Percentiles rank a stretch among this genome's conserved stretches.
phyloP scores from a whole-genome alignment of 2,797 vertebrate genomes.

The Amphiprion clarkii region DNA sequence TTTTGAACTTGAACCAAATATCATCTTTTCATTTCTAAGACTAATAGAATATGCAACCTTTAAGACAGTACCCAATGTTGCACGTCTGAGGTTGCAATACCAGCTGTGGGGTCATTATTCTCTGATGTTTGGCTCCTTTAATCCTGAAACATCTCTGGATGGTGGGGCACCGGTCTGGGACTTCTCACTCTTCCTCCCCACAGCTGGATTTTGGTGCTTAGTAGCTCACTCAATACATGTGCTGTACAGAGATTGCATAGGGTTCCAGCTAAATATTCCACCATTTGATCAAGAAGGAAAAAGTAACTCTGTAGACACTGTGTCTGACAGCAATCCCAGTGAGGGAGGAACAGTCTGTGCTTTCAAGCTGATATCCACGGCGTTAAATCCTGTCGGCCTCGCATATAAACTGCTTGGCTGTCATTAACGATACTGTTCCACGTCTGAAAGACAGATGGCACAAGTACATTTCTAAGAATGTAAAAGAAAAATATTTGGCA shows the following conservation, averaged over 20 bases:
- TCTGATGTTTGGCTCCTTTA: no score
- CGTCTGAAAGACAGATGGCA: conserved; percentile 24
- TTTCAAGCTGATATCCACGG: conserved; percentile 39
- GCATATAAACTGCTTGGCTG: conserved; percentile 32
- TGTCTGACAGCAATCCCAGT: conserved; percentile 29
- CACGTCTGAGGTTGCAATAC: no score
- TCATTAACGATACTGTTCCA: conserved; percentile 28
- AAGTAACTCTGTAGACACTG: conserved; percentile 15
- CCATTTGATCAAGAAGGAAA: conserved; percentile 46
- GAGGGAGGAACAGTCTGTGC: conserved; percentile 32
- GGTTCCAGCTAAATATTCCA: conserved; percentile 44
- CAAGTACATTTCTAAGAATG: conserved; percentile 17
- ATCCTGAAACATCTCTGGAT: no score
- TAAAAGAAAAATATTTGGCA: conserved; percentile 33
- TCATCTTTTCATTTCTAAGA: conserved; percentile 26
- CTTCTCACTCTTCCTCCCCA: no score
- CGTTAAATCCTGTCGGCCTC: conserved; percentile 35
- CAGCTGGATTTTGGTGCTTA: no score
- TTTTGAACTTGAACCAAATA: conserved; percentile 36
- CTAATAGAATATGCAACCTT: no score
- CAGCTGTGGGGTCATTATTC: no score
- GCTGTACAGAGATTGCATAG: conserved; percentile 13
- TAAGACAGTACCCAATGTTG: no score
- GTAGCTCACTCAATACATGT: no score
- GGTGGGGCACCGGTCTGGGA: no score